Percentiles rank a stretch among this genome's conserved stretches.
phyloP scores from a whole-genome alignment of 2,888 invertebrate genomes.

The Cosmopolites sordidus region DNA sequence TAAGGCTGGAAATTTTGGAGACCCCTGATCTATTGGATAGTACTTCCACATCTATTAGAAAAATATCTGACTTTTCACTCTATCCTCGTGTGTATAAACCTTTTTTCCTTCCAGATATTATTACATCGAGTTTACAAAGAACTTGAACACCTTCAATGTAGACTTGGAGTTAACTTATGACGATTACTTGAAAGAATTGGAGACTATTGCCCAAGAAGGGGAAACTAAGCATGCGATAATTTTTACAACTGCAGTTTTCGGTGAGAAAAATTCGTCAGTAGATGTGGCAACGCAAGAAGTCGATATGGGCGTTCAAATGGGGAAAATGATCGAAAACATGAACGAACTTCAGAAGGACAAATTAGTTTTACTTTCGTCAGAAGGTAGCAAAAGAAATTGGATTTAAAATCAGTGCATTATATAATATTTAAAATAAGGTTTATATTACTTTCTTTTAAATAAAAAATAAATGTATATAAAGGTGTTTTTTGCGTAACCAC shows the following conservation, averaged over 20 bases:
- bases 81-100: not conserved
- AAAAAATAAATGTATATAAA: too few species aligned
- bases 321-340: conserved; percentile 5
- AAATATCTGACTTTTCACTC: too few species aligned
- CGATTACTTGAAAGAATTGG: conserved; percentile 3
- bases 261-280: not conserved
- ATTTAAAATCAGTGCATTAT: too few species aligned
- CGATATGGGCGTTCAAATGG: conserved; percentile 4
- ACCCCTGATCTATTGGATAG: too few species aligned
- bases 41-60: too few species aligned
- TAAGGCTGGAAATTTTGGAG: too few species aligned
- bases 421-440: too few species aligned
- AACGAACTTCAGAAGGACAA: conserved; percentile 2
- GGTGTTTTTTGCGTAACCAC: too few species aligned
- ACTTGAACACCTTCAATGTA: not conserved
- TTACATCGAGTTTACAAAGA: conserved; percentile 2
- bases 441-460: too few species aligned
- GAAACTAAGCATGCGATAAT: conserved; percentile 5
- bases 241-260: conserved; percentile 5
- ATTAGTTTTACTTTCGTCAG: not conserved
- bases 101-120: conserved; percentile 2
- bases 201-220: not conserved
- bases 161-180: conserved; percentile 5
- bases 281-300: not conserved
- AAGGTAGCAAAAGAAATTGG: conserved; percentile 2